Evolutionary conservation across 2,797 vertebrate genomes (phyloP).

Genomic region (Epinephelus coioides): DNA sequence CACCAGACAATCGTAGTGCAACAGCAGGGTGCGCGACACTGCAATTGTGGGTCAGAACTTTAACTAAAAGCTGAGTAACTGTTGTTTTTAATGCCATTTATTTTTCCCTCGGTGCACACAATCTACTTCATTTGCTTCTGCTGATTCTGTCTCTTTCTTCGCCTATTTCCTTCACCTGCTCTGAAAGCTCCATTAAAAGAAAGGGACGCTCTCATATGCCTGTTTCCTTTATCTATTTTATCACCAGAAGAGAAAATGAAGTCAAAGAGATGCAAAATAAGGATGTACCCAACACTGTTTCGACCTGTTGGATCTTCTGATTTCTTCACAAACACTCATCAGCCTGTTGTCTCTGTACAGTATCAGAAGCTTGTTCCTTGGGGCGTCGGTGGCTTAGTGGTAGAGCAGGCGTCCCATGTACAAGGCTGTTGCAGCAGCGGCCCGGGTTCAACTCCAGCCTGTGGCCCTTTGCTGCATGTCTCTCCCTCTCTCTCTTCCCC

Average conservation of each 20-base stretch:
- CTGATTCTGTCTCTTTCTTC: slow-evolving; percentile 1
- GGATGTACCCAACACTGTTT: slow-evolving; percentile 1
- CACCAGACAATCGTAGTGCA: not conserved
- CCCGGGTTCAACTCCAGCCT: no score
- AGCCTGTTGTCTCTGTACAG: not conserved
- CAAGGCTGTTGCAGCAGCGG: no score
- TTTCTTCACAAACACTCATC: slow-evolving; percentile 5
- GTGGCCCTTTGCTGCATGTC: no score
- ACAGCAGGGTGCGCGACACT: not conserved
- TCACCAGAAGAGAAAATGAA: slow-evolving; percentile 2
- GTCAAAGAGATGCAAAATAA: slow-evolving; percentile 13
- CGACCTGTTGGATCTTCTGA: slow-evolving; percentile 5
- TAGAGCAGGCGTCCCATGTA: no score
- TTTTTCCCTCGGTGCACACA: slow-evolving; percentile 1
- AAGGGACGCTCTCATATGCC: slow-evolving; percentile 4
- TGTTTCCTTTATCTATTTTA: not conserved
- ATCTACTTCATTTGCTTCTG: not conserved
- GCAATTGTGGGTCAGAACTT: slow-evolving; percentile 30
- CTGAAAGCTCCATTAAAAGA: slow-evolving; percentile 40
- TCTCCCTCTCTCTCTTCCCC: no score
- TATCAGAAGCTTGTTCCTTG: not conserved
- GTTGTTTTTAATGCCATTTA: slow-evolving; percentile 15
- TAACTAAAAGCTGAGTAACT: slow-evolving; percentile 20
- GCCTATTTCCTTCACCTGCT: slow-evolving; percentile 9
- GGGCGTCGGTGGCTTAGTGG: no score